Base-by-base conservation (phyloP, 2,113 vertebrate species). In the Morone chrysops region DNA sequence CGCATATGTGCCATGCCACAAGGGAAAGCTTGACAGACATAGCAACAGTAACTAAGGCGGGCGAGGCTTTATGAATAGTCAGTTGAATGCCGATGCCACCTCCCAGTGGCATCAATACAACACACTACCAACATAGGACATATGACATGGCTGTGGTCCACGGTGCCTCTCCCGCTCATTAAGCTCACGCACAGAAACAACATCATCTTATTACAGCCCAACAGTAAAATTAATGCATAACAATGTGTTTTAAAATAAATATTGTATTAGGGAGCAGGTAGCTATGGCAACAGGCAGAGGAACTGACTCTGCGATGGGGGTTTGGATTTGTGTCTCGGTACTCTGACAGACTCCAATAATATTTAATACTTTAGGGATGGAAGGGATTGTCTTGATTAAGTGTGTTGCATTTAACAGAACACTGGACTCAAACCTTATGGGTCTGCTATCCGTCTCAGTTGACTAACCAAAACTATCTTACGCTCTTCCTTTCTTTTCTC, bases 201-300 rank as follows among this genome's bases (percentile, higher is more conserved):
- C 45, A 57, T 47, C 60, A 61, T 65, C 59, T 71, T 63, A 68
- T 80, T 85, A 50, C 56, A 80, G 57, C 54, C 59, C 18, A 75
- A 85, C 45, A 69, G 63, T 65, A 47, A 70, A 87, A 81, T 80
- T 3, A 85, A 90, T 84, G 74, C 88, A 82, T 78, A 56, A 91
- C 81, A 85, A 82, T 51, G 73, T 76, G 70, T 86, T 90, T 86
- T 91, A 76, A 89, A 92, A 88, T 87, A 85, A 88, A 91, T 87
- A 92, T 83, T 70, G 67, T 90, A 81, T 81, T 78, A 53, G 75
- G 82, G 70, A 83, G 75, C 3, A 50, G 82, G 90, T 90, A 73
- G 81, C 74, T 86, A 93, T 93, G 83, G 90, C 74, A 94, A 94
- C 91, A 93, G 66, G 76, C 67, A 56, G 70, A 88, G 78, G 61